Percentiles rank a stretch among this genome's conserved stretches.
Conservation (phyloP, 1,140 invertebrate genomes). For the Phthorimaea operculella region DNA sequence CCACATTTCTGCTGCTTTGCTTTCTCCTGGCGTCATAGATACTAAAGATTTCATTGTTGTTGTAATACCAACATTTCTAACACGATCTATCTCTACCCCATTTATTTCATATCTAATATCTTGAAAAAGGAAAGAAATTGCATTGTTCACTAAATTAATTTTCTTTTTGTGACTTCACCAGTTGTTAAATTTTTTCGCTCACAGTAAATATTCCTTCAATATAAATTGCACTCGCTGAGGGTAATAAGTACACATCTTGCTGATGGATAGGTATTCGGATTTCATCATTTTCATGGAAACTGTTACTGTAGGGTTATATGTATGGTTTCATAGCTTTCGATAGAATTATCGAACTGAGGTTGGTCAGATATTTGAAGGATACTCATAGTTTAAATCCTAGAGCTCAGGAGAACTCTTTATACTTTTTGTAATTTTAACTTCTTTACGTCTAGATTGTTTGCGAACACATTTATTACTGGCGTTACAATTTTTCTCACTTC, state of each 20-base stretch:
- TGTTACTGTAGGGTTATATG: constrained; percentile 4
- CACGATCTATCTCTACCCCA: constrained; percentile 52
- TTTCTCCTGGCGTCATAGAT: constrained; percentile 13
- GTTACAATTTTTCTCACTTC: no score
- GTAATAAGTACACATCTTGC: constrained; percentile 42
- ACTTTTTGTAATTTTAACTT: background rate
- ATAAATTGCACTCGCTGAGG: constrained; percentile 33
- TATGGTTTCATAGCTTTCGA: constrained; percentile 6
- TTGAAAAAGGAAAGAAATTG: constrained; percentile 50
- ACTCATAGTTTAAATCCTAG: constrained; percentile 3
- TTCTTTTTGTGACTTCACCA: constrained; percentile 13
- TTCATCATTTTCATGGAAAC: constrained; percentile 3
- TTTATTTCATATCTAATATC: constrained; percentile 61
- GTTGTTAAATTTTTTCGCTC: background rate
- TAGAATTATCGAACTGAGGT: background rate
- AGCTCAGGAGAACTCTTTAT: background rate
- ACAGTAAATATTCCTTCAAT: constrained; percentile 22
- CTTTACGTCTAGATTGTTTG: background rate
- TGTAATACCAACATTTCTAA: constrained; percentile 45
- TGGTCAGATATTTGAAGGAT: background rate
- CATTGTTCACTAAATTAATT: constrained; percentile 42
- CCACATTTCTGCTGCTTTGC: constrained; percentile 11
- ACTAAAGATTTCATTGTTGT: constrained; percentile 47
- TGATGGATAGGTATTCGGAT: constrained; percentile 32
- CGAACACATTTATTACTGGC: background rate